Evolutionary conservation across 2,113 vertebrate genomes (phyloP), one percentile per base, ranked within the genome.

Genomic region (Oceanites oceanicus): DNA sequence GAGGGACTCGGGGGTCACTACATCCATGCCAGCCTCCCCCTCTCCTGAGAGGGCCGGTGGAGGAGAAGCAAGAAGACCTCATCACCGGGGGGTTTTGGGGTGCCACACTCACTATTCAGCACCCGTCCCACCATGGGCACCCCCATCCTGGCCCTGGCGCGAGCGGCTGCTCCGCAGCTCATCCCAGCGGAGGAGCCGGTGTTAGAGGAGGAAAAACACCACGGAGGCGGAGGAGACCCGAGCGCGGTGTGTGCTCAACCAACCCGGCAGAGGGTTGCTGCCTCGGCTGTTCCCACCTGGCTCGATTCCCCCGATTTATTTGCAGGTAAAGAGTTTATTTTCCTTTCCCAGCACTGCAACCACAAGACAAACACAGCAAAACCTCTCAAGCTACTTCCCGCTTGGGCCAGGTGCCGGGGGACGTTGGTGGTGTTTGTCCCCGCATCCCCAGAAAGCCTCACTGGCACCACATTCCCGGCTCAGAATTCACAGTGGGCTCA

Each of bases 261-360:
- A 15, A 15, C 53, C 32, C 3, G 0, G n/a, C 11, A 0, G 27
- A 44, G 17, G 5, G 42, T n/a, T 68, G 19, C 42, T 25, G 29
- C 16, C 63, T 59, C 2, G 1, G 34, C 47, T 78, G 40, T 38
- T 58, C 82, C 71, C 2, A 0, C 59, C 72, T 68, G 82, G 86
- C 71, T 66, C 5, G 0, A 22, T 56, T 86, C 86, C 88, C 58
- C 58, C 2, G 3, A 10, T 76, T 66, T 93, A 61, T 94, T 94
- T 83, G 67, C 83, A 83, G 71, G 76, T 36, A 70, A 68, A 70
- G 32, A 27, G 17, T 88, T 96, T 95, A n/a, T 97, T 97, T 95
- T 90, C 91, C 17, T 96, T 96, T 94, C 96, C 88, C 96, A 95
- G 75, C 2, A 0, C 42, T 14, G 42, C 26, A 36, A 82, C 74